Conservation (phyloP, 2,113 vertebrate genomes). For the Procavia capensis region DNA sequence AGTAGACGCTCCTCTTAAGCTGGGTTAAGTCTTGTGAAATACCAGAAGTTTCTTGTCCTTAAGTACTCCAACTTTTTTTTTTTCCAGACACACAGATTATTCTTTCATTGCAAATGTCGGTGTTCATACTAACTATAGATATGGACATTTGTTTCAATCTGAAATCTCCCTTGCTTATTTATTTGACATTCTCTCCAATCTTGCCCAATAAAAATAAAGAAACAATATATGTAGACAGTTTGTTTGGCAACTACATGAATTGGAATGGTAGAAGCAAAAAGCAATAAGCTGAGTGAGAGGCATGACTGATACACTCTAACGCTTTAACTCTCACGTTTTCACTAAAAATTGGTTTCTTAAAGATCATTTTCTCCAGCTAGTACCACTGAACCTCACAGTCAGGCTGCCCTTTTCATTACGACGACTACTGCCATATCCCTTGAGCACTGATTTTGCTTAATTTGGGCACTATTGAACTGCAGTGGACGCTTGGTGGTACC, state of each 20-base stretch:
- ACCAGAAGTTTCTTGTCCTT: neutral
- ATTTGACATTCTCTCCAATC: neutral
- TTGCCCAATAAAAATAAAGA: neutral
- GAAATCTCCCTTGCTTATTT: neutral
- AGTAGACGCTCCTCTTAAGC: no score
- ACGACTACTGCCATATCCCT: neutral
- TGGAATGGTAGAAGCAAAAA: neutral
- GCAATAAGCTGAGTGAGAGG: neutral
- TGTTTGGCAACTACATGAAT: neutral
- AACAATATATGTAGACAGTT: neutral
- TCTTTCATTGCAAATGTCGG: neutral
- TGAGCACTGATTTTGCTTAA: neutral
- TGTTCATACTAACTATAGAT: slow-evolving; percentile 10
- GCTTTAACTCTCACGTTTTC: neutral
- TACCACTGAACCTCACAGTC: neutral
- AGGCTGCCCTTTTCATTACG: neutral
- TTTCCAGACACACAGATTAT: neutral
- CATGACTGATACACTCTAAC: neutral
- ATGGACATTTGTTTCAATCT: neutral
- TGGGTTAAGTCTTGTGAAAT: no score
- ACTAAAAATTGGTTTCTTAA: neutral
- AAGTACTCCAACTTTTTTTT: neutral
- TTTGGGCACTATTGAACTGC: neutral
- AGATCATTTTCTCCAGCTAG: neutral
- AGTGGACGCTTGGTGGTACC: neutral